Evolutionary conservation across 2,888 invertebrate genomes (phyloP).

Genomic region (Galerucella calmariensis): DNA sequence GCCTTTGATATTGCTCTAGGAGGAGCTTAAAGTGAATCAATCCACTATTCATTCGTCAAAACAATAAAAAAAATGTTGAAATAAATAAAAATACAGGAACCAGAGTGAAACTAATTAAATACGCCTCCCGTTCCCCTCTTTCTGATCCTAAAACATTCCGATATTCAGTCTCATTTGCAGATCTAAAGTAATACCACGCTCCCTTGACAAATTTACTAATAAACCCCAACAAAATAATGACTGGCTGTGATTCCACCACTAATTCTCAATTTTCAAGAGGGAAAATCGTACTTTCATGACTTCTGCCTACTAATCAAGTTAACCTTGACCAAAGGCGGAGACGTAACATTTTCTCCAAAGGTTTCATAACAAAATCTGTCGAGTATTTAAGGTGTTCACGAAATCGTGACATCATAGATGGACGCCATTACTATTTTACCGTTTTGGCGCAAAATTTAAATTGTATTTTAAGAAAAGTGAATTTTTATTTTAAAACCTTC

Average conservation of each 20-base stretch:
- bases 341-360: neutral
- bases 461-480: too few relatives aligned
- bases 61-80: neutral
- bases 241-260: slow-evolving; percentile 52
- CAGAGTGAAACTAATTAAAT: slow-evolving; percentile 7
- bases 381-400: too few relatives aligned
- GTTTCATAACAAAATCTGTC: neutral
- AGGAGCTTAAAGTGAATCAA: too few relatives aligned
- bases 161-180: slow-evolving; percentile 21
- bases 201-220: slow-evolving; percentile 43
- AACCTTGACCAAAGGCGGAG: slow-evolving; percentile 27
- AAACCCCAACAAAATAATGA: slow-evolving; percentile 48
- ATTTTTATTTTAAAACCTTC: too few relatives aligned
- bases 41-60: too few relatives aligned
- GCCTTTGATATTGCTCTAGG: too few relatives aligned
- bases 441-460: too few relatives aligned
- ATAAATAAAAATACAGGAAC: neutral
- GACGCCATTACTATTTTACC: too few relatives aligned
- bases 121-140: neutral
- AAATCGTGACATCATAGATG: too few relatives aligned
- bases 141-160: slow-evolving; percentile 20
- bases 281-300: slow-evolving; percentile 45
- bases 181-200: slow-evolving; percentile 40
- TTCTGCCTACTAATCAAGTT: slow-evolving; percentile 51
- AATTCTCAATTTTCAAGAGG: slow-evolving; percentile 50